Conservation (phyloP, 2,113 vertebrate species). For the Rattus rattus region DNA sequence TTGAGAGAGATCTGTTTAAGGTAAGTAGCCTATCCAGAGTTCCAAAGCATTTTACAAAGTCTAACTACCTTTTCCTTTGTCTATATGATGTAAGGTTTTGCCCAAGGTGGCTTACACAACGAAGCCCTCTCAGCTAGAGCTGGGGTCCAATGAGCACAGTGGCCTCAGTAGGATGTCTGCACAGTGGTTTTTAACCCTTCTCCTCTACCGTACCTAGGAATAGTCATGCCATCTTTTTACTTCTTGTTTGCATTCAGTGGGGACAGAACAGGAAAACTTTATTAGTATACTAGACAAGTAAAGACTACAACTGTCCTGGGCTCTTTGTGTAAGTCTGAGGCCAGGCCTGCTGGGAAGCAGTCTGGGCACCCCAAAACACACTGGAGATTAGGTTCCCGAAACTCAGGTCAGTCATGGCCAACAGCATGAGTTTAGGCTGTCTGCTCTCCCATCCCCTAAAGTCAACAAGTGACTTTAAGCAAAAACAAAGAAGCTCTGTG, state of each 20-base stretch:
- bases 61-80: neutral
- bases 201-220: neutral
- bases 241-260: neutral
- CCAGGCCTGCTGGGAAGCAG: neutral
- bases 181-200: neutral
- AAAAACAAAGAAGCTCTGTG: neutral
- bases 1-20: neutral
- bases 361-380: neutral
- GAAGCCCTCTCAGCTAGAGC: neutral
- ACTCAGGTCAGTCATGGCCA: neutral
- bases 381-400: neutral
- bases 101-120: neutral
- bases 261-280: neutral
- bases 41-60: constrained; percentile 34
- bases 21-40: neutral
- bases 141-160: neutral
- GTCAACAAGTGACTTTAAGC: neutral
- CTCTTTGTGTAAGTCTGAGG: neutral
- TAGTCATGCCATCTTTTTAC: neutral
- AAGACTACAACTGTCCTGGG: neutral
- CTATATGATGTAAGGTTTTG: neutral
- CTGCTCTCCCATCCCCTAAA: neutral
- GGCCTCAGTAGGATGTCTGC: neutral
- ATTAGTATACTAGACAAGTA: neutral
- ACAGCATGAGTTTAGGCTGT: neutral